Conservation (phyloP, 2,888 invertebrate genomes). For the Trisateles emortualis region DNA sequence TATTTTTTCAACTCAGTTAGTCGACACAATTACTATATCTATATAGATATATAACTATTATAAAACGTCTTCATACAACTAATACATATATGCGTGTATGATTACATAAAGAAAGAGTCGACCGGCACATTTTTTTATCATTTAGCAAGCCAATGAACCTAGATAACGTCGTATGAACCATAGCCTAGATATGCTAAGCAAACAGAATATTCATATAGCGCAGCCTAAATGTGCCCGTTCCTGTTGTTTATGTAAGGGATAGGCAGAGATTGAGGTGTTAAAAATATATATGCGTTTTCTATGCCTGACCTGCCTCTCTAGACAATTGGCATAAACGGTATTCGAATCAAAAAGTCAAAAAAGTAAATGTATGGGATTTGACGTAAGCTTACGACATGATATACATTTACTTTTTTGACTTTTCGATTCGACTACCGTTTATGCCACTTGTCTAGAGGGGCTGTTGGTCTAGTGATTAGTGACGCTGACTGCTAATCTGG, state of each 20-base stretch:
- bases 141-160: slow-evolving; percentile 58
- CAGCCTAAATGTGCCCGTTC: slow-evolving; percentile 29
- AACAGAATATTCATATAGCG: slow-evolving; percentile 39
- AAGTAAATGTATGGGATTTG: too few species aligned
- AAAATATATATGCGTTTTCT: too few species aligned
- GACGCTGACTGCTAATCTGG: too few species aligned
- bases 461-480: too few species aligned
- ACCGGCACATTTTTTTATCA: slow-evolving; percentile 58
- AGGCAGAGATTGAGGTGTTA: slow-evolving; percentile 1
- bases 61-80: slow-evolving; percentile 13
- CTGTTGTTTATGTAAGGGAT: slow-evolving; percentile 1
- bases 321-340: too few species aligned
- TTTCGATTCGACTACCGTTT: too few species aligned
- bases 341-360: too few species aligned
- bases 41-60: neutral
- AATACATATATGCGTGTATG: slow-evolving; percentile 34
- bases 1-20: too few species aligned
- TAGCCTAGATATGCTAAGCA: slow-evolving; percentile 45
- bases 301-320: too few species aligned
- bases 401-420: too few species aligned
- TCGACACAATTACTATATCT: neutral
- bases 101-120: slow-evolving; percentile 53
- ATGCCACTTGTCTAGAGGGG: too few species aligned
- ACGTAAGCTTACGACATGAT: too few species aligned
- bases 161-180: slow-evolving; percentile 51